These are phyloP conservation scores for Pristionchus arcanus DNA, from an alignment of 2,888 invertebrate species.

Conservation along the genomic window DNA sequence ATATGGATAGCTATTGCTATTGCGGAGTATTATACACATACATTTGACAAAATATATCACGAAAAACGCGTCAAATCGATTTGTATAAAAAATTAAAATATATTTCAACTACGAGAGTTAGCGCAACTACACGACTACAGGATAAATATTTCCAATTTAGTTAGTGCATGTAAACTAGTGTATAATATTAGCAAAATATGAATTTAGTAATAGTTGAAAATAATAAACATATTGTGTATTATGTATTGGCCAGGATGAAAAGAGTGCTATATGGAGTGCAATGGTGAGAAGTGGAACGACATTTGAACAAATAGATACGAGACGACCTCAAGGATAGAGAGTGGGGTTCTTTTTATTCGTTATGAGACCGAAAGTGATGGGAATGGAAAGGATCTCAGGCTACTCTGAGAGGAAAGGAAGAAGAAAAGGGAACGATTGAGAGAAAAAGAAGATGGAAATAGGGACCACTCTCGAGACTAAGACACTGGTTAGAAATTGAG, in stretches of 20 bases:
- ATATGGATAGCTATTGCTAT: not conserved
- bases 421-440: conserved; percentile 21
- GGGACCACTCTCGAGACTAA: conserved; percentile 33
- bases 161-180: too few species aligned
- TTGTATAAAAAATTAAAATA: not conserved
- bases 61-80: not conserved
- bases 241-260: not conserved
- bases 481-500: not conserved
- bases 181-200: not conserved
- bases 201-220: not conserved
- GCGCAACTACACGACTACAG: not conserved
- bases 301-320: conserved; percentile 26
- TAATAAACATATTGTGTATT: not conserved
- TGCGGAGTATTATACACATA: not conserved
- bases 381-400: not conserved
- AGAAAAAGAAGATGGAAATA: conserved; percentile 13
- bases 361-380: conserved; percentile 40
- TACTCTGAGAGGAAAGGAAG: conserved; percentile 5
- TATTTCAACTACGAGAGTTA: not conserved
- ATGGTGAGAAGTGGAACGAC: conserved; percentile 33
- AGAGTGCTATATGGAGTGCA: not conserved
- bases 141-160: too few species aligned
- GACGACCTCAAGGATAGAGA: not conserved
- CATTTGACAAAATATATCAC: not conserved
- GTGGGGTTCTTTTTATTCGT: conserved; percentile 28